A percentile compares a stretch with the other conserved stretches of the same genome.
Evolutionary conservation across 2,113 vertebrate genomes (phyloP).

Genomic region (Psilopogon haemacephalus): DNA sequence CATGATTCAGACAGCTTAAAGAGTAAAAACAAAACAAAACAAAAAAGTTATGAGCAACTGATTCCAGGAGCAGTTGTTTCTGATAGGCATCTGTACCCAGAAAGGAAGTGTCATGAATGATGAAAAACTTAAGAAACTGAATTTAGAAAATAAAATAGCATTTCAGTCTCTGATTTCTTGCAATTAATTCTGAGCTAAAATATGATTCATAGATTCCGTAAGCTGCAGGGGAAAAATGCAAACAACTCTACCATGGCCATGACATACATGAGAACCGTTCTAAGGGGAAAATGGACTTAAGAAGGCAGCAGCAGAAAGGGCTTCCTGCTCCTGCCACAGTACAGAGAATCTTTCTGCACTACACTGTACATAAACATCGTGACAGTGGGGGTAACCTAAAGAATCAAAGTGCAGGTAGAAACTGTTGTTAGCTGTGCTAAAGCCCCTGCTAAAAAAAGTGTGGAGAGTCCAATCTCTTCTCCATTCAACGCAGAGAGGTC

Average conservation of each 20-base stretch:
- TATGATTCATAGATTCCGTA: background rate
- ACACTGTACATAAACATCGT: accelerated
- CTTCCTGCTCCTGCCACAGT: background rate
- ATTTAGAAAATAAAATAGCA: conserved; percentile 17
- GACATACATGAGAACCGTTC: background rate
- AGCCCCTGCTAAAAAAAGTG: no score
- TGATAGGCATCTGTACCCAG: conserved; percentile 19
- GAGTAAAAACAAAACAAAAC: background rate
- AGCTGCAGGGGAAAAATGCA: background rate
- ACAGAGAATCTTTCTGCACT: background rate
- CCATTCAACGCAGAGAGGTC: background rate
- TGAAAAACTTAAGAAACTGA: conserved; percentile 6
- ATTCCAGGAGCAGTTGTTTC: background rate
- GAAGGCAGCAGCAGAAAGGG: background rate
- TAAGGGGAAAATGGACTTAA: background rate
- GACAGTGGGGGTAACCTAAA: background rate
- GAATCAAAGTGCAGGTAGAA: background rate
- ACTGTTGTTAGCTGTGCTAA: background rate
- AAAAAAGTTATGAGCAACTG: conserved; percentile 13
- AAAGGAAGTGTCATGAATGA: conserved; percentile 10
- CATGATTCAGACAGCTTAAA: background rate
- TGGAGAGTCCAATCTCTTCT: background rate
- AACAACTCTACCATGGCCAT: background rate
- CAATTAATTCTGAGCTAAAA: background rate
- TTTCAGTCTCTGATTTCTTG: background rate